Conservation (phyloP, 2,797 vertebrate species). For the Staurois parvus region DNA sequence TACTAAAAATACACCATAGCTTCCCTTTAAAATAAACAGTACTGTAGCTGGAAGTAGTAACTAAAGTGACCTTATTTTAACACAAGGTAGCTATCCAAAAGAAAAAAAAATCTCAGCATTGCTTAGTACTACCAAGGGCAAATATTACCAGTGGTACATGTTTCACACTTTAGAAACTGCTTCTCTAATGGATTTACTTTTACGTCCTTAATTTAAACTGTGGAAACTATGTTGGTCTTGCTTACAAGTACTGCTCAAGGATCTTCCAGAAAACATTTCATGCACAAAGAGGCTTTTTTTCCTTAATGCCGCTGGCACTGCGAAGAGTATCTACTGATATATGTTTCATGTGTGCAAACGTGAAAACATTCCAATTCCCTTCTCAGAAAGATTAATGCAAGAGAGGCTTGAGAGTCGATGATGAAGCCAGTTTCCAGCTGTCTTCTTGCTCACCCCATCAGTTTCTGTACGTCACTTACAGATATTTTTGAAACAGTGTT, state of each 20-base stretch:
- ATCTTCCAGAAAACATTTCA: background rate
- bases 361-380: slow-evolving; percentile 5
- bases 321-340: background rate
- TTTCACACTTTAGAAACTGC: too few relatives aligned
- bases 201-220: too few relatives aligned
- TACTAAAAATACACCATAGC: too few relatives aligned
- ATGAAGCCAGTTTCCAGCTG: slow-evolving; percentile 27
- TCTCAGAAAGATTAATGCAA: slow-evolving; percentile 14
- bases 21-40: too few relatives aligned
- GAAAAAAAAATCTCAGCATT: too few relatives aligned
- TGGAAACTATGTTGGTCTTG: background rate
- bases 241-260: too few relatives aligned
- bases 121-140: too few relatives aligned
- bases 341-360: background rate
- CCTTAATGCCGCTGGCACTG: background rate
- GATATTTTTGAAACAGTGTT: slow-evolving; percentile 47
- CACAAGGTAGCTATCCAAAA: too few relatives aligned
- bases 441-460: slow-evolving; percentile 32
- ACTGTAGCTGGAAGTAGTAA: too few relatives aligned
- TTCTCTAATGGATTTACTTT: too few relatives aligned
- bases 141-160: too few relatives aligned
- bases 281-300: background rate
- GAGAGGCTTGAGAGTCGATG: background rate
- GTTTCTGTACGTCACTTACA: slow-evolving; percentile 30
- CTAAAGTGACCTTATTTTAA: too few relatives aligned